Percentiles rank a stretch among this genome's conserved stretches.
Conservation (phyloP, 2,888 invertebrate genomes). For the Philaethria dido region DNA sequence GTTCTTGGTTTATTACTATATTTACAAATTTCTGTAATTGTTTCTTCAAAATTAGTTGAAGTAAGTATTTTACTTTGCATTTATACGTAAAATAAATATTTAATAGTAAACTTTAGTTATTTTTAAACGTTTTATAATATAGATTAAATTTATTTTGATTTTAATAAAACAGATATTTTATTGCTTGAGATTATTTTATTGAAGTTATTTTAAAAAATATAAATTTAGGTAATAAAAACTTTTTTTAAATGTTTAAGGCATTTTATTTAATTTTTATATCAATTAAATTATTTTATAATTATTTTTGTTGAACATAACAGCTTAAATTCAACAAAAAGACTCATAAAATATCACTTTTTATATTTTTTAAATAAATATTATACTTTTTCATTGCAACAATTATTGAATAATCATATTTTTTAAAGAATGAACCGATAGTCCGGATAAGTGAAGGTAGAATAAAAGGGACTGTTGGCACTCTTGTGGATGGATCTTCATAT, state of each 20-base stretch:
- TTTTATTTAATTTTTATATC: too few species aligned
- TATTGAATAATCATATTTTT: conserved; percentile 17
- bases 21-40: conserved; percentile 1
- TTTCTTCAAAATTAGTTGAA: conserved; percentile 18
- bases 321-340: too few species aligned
- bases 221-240: too few species aligned
- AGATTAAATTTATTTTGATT: background rate
- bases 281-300: too few species aligned
- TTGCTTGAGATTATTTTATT: background rate
- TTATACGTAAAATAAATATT: background rate
- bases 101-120: background rate
- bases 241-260: too few species aligned
- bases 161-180: background rate
- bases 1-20: conserved; percentile 3
- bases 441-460: conserved; percentile 59
- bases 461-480: conserved; percentile 53
- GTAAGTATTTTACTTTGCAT: conserved; percentile 8
- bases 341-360: too few species aligned
- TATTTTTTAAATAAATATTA: too few species aligned
- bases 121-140: background rate
- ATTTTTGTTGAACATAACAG: too few species aligned
- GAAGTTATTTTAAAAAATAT: too few species aligned
- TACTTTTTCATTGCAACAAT: background rate
- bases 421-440: conserved; percentile 50
- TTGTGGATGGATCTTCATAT: conserved; percentile 56